Evolutionary conservation across 2,113 vertebrate species (phyloP), one percentile per base, ranked within the genome.

Genomic region (Gallinago jamesoni): DNA sequence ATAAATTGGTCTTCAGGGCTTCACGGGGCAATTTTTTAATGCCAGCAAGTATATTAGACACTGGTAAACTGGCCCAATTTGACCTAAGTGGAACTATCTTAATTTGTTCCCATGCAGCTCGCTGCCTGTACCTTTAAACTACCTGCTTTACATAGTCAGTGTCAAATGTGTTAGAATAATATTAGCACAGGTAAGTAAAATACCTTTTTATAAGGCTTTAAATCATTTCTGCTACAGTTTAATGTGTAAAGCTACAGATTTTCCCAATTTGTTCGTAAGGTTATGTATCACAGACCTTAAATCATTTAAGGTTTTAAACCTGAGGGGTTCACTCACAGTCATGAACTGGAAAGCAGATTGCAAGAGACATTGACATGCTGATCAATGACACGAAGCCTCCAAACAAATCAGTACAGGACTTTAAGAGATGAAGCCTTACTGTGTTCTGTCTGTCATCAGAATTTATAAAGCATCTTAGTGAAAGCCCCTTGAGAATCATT

Each of bases 401-500:
- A 96, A 97, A 96, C 96, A 90, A 83, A 92, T 92, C 72, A 93
- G 90, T 84, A 63, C 78, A 93, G 94, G 96, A 89, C 92, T 96
- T 96, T 93, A 91, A 84, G 87, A 77, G 87, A 82, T 68, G 91
- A 94, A 91, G 94, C 84, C 56, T 92, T 84, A 86, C 92, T 31
- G 22, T 77, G 89, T 97, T 96, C 94, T 94, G 94, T 93, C 91
- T 96, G 90, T 96, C 97, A 95, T 80, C 77, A 89, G 94, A 93
- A 97, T 97, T 94, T 97, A 96, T 86, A 89, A 91, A 95, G 87
- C 96, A 94, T 93, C 94, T 95, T 84, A 92, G 93, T 89, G 95
- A 97, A 90, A 87, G 90, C 77, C 81, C 93, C 96, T 93, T 92
- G 93, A 97, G 95, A 97, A 96, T 93, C 80, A 91, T 95, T 90